A percentile compares a stretch with the other conserved stretches of the same genome.
Evolutionary conservation across 2,888 invertebrate genomes (phyloP).

Genomic region (Seira musarum): DNA sequence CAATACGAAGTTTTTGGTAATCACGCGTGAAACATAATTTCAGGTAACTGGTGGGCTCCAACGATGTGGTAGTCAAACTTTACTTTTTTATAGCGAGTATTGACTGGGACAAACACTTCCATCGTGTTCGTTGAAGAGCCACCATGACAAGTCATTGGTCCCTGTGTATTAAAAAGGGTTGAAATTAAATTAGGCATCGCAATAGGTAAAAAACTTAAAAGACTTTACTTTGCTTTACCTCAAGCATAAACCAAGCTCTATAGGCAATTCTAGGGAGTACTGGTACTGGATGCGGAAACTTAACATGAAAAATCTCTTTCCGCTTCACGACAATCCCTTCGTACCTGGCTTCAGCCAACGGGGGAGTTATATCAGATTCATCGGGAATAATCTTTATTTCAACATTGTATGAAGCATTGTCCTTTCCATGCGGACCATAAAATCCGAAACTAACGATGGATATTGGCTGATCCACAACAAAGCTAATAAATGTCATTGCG

Average conservation of each 20-base stretch:
- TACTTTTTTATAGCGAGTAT: constrained; percentile 48
- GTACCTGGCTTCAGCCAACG: constrained; percentile 50
- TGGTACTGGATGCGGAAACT: constrained; percentile 56
- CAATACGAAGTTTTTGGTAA: too few relatives aligned
- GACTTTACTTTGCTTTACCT: too few relatives aligned
- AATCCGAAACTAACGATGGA: constrained; percentile 62
- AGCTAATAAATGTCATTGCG: constrained; percentile 32
- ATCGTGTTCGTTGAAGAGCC: constrained; percentile 32
- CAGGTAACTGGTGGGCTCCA: constrained; percentile 63
- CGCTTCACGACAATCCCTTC: constrained; percentile 41
- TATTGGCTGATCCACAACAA: constrained; percentile 48
- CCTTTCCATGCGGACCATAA: constrained; percentile 54
- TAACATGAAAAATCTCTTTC: constrained; percentile 61
- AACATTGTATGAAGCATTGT: constrained; percentile 55
- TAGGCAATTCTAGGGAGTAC: constrained; percentile 48
- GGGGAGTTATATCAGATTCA: constrained; percentile 26
- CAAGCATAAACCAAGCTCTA: constrained; percentile 61
- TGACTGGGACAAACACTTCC: constrained; percentile 54
- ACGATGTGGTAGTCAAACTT: constrained; percentile 54
- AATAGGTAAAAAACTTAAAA: background rate
- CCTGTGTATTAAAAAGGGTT: constrained; percentile 39
- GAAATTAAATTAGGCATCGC: constrained; percentile 4
- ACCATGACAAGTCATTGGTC: constrained; percentile 63
- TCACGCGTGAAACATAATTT: constrained; percentile 62
- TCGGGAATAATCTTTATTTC: constrained; percentile 58